phyloP scores from a whole-genome alignment of 2,888 invertebrate genomes.

The Chamaedrilus cognettii region DNA sequence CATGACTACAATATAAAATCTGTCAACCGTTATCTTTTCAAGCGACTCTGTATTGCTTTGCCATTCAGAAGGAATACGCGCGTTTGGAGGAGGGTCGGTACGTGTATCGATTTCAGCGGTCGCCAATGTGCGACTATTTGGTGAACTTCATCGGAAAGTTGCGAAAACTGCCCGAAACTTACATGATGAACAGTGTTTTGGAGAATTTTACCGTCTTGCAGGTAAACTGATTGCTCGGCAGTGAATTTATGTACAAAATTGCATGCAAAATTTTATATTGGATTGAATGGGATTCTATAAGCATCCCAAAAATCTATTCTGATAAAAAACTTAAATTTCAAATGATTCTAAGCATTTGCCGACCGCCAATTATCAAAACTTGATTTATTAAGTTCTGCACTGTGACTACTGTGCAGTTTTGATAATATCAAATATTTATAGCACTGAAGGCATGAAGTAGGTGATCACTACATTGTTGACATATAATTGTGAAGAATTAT shows the following conservation, averaged over 20 bases:
- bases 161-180: slow-evolving; percentile 97
- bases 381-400: too few species aligned
- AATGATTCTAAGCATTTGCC: too few species aligned
- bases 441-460: too few species aligned
- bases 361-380: too few species aligned
- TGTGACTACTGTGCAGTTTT: too few species aligned
- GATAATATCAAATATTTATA: too few species aligned
- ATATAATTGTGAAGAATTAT: too few species aligned
- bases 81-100: slow-evolving; percentile 80
- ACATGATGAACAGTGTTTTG: slow-evolving; percentile 99
- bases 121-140: slow-evolving; percentile 99
- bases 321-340: background rate
- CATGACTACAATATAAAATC: too few species aligned
- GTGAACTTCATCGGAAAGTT: slow-evolving; percentile 99
- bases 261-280: background rate
- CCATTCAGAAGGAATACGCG: slow-evolving; percentile 31
- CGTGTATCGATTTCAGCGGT: slow-evolving; percentile 94
- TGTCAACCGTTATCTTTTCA: too few species aligned
- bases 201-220: slow-evolving; percentile 99
- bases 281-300: background rate
- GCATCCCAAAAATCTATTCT: background rate
- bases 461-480: too few species aligned
- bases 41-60: too few species aligned
- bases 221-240: too few species aligned
- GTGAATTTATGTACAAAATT: slow-evolving; percentile 4